Percentiles rank a stretch among this genome's conserved stretches.
These are phyloP conservation scores for Pachymerium ferrugineum DNA, from an alignment of 2,888 invertebrate genomes.

Conservation along the genomic window DNA sequence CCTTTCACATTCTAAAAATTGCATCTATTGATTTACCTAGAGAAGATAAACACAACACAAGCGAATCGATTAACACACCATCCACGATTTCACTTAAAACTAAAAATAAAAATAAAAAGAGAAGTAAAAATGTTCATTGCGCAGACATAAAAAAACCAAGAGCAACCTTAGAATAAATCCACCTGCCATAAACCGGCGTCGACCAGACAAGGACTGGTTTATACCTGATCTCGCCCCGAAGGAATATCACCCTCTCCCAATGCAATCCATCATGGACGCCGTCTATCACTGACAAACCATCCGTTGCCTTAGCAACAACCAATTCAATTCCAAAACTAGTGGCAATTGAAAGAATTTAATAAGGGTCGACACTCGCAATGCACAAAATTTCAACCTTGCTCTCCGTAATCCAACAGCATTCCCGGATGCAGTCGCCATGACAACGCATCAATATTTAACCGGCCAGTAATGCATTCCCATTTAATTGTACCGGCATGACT, in stretches of 20 bases:
- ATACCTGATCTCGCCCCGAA: not conserved
- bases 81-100: too few species aligned
- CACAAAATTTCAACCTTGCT: not conserved
- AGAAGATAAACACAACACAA: too few species aligned
- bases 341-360: constrained; percentile 19
- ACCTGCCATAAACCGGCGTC: too few species aligned
- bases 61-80: too few species aligned
- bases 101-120: too few species aligned
- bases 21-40: too few species aligned
- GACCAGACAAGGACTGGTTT: not conserved
- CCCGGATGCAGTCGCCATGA: not conserved
- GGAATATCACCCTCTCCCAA: not conserved
- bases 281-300: not conserved
- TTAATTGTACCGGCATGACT: constrained; percentile 6
- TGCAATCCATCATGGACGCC: constrained; percentile 9
- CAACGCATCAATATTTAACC: constrained; percentile 4
- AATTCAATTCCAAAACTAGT: not conserved
- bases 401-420: not conserved
- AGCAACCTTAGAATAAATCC: too few species aligned
- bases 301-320: not conserved
- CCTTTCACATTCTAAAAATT: too few species aligned
- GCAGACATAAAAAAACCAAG: too few species aligned
- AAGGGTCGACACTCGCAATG: not conserved
- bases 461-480: constrained; percentile 4
- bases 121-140: too few species aligned